A percentile compares a stretch with the other conserved stretches of the same genome.
Evolutionary conservation across 2,797 vertebrate genomes (phyloP).

Genomic region (Chaunax sp.): DNA sequence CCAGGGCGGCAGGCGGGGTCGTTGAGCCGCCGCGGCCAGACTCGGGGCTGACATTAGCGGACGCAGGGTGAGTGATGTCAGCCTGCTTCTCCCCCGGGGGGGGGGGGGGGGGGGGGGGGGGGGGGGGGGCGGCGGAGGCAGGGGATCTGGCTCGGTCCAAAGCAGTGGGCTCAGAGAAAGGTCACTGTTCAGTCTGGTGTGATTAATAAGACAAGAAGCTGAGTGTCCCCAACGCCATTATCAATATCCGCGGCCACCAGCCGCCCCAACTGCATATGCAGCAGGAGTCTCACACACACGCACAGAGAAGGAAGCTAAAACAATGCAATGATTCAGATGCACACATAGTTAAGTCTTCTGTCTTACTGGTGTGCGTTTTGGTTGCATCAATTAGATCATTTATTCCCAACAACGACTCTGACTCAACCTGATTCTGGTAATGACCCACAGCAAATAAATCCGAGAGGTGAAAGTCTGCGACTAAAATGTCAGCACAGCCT

Average conservation of each 20-base stretch:
- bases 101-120: constrained; percentile 65
- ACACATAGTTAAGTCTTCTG: constrained; percentile 42
- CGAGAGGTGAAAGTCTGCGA: constrained; percentile 77
- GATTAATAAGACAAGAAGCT: constrained; percentile 91
- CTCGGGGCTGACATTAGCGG: constrained; percentile 84
- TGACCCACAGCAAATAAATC: constrained; percentile 71
- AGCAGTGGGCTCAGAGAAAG: constrained; percentile 83
- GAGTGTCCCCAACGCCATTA: constrained; percentile 79
- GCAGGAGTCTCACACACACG: constrained; percentile 26
- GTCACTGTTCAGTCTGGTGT: constrained; percentile 87
- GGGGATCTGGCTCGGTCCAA: constrained; percentile 70
- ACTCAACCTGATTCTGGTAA: constrained; percentile 78
- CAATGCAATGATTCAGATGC: constrained; percentile 10
- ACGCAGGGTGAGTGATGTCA: constrained; percentile 86
- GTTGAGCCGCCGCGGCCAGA: constrained; percentile 62
- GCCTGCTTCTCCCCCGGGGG: constrained; percentile 71
- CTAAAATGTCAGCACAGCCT: constrained; percentile 81
- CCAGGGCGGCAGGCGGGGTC: constrained; percentile 63
- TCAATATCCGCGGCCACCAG: constrained; percentile 76
- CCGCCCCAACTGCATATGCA: constrained; percentile 61
- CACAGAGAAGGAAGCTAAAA: constrained; percentile 4
- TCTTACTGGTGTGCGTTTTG: constrained; percentile 28
- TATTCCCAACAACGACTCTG: constrained; percentile 78
- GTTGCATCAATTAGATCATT: constrained; percentile 78
- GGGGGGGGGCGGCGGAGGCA: constrained; percentile 67